Conservation (phyloP, 2,888 invertebrate genomes). For the Drosophila fulvimacula region DNA sequence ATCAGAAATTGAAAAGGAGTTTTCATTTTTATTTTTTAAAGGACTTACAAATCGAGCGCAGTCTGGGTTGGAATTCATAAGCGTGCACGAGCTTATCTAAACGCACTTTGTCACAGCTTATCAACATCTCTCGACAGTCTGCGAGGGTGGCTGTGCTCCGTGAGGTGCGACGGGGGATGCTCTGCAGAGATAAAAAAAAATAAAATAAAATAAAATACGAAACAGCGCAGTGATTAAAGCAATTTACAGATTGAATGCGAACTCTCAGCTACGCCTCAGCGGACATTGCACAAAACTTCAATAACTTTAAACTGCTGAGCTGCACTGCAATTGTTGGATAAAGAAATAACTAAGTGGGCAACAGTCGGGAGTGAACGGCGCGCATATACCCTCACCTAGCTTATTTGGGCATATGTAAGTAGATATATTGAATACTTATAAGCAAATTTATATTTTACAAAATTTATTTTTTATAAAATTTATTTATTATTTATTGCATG, state of each 20-base stretch:
- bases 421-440: no score
- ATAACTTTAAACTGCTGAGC: slow-evolving; percentile 75
- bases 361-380: not conserved
- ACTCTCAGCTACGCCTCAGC: slow-evolving; percentile 49
- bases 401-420: no score
- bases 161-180: not conserved
- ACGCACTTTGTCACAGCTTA: slow-evolving; percentile 79
- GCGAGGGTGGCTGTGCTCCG: slow-evolving; percentile 3
- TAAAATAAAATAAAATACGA: not conserved
- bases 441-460: no score
- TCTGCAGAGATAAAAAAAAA: not conserved
- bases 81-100: slow-evolving; percentile 52
- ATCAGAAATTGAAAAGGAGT: slow-evolving; percentile 77
- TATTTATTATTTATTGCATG: no score
- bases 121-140: slow-evolving; percentile 61
- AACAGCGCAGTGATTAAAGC: slow-evolving; percentile 71
- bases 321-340: slow-evolving; percentile 52
- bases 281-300: slow-evolving; percentile 50
- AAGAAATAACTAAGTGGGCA: slow-evolving; percentile 10
- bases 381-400: not conserved
- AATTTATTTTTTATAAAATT: no score
- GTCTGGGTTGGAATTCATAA: slow-evolving; percentile 36
- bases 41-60: slow-evolving; percentile 22
- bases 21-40: slow-evolving; percentile 62
- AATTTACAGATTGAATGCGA: slow-evolving; percentile 76